Percentiles rank a stretch among this genome's conserved stretches.
Conservation (phyloP, 2,888 invertebrate species). For the Eupithecia pulchellata region DNA sequence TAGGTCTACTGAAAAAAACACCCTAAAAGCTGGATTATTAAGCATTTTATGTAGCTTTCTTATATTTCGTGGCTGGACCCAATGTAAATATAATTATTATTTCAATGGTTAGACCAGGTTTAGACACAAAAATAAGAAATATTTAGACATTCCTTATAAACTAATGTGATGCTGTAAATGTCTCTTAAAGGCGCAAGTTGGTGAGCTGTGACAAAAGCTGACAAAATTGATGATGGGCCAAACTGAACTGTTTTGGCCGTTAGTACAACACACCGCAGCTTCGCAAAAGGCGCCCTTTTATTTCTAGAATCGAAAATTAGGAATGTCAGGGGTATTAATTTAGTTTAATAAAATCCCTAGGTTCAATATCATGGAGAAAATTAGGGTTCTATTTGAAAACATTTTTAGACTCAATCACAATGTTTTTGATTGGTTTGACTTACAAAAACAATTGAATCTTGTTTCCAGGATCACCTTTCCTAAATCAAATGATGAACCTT, state of each 20-base stretch:
- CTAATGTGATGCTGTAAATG: background rate
- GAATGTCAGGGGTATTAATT: background rate
- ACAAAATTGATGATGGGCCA: too few species aligned
- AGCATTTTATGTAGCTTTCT: background rate
- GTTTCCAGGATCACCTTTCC: background rate
- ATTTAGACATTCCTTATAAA: background rate
- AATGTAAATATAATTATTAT: background rate
- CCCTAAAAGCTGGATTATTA: background rate
- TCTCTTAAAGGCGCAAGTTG: background rate
- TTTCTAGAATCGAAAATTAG: background rate
- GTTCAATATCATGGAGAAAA: background rate
- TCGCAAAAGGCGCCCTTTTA: background rate
- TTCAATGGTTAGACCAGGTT: background rate
- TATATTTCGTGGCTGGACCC: background rate
- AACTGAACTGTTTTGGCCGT: background rate
- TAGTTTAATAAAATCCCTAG: background rate
- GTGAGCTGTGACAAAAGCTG: too few species aligned
- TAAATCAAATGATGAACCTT: background rate
- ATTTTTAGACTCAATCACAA: background rate
- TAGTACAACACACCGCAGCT: background rate
- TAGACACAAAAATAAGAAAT: background rate
- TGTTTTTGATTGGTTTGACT: background rate
- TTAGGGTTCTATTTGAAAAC: background rate
- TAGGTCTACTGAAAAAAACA: background rate
- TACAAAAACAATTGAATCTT: background rate